Evolutionary conservation across 2,113 vertebrate species (phyloP), one percentile per base, ranked within the genome.

Genomic region (Herpailurus yagouaroundi): DNA sequence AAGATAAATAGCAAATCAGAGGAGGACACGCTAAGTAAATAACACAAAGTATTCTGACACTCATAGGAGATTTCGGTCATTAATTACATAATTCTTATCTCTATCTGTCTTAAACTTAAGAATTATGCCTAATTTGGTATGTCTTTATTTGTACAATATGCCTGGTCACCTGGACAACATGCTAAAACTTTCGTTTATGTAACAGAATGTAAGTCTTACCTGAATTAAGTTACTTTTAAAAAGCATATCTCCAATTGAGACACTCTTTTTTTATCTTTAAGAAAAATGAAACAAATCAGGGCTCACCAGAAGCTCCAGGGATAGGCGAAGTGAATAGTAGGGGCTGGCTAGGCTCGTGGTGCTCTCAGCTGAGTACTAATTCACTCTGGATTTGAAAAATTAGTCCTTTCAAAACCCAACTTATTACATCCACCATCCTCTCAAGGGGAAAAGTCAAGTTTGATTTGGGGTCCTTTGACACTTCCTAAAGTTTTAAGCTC

Each of bases 201-300:
- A 73, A 25, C 45, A 69, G 33, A 91, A 88, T 18, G 21, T 18
- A 63, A 69, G 76, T 64, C 55, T 88, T 77, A 52, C 7, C 45
- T 55, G 25, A 91, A 84, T 64, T 71, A 77, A 91, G 29, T 21
- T 76, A 73, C 29, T 86, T 52, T 74, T 81, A n/a, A 82, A 90
- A 87, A 82, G 18, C 23, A 33, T 87, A 29, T 86, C 69, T 91
- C 60, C 55, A 52, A 36, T 48, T 69, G 19, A 84, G 18, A 4
- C 4, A 76, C 9, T 4, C 55, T 38, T 71, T 83, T 88, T 82
- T 66, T 25, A 50, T 33, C 50, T 95, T 86, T 80, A 77, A 69
- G n/a, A 66, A 79, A 19, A 77, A 69, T 33, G 23, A 36, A 41
- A 36, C 16, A 41, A 76, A 19, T 12, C 15, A 57, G 36, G 74